phyloP scores from a whole-genome alignment of 2,888 invertebrate species.

The Noctua comes region DNA sequence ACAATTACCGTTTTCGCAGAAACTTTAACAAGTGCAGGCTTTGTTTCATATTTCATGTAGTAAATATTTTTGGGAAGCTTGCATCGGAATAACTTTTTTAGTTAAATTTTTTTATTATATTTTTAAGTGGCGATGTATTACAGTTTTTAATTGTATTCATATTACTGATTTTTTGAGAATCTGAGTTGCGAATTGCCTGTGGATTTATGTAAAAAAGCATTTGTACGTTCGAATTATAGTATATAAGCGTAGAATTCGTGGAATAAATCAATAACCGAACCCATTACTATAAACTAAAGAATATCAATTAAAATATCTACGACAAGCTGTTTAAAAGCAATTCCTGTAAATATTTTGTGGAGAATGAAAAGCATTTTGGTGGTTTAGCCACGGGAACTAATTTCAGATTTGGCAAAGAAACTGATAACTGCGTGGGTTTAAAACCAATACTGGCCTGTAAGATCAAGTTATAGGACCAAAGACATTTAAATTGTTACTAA shows the following conservation, averaged over 20 bases:
- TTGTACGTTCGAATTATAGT: not conserved
- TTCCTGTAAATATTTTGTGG: not conserved
- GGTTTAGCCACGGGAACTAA: not conserved
- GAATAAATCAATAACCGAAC: not conserved
- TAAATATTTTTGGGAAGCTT: conserved; percentile 4
- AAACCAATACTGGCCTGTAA: no score
- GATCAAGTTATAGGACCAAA: no score
- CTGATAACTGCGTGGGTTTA: not conserved
- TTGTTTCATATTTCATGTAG: conserved; percentile 9
- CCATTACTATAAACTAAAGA: not conserved
- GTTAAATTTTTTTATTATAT: not conserved
- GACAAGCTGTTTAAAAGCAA: conserved; percentile 1
- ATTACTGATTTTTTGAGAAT: not conserved
- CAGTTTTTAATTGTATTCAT: not conserved
- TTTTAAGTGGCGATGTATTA: not conserved
- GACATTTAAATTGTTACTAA: no score
- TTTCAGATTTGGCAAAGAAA: conserved; percentile 24
- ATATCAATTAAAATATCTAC: not conserved
- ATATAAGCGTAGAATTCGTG: not conserved
- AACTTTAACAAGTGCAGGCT: not conserved
- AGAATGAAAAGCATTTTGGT: conserved; percentile 4
- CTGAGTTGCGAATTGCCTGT: not conserved
- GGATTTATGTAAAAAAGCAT: not conserved
- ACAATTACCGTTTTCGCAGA: not conserved
- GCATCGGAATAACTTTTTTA: not conserved